These are phyloP conservation scores for Pao palembangensis DNA, from an alignment of 2,113 vertebrate genomes.

Conservation along the genomic window DNA sequence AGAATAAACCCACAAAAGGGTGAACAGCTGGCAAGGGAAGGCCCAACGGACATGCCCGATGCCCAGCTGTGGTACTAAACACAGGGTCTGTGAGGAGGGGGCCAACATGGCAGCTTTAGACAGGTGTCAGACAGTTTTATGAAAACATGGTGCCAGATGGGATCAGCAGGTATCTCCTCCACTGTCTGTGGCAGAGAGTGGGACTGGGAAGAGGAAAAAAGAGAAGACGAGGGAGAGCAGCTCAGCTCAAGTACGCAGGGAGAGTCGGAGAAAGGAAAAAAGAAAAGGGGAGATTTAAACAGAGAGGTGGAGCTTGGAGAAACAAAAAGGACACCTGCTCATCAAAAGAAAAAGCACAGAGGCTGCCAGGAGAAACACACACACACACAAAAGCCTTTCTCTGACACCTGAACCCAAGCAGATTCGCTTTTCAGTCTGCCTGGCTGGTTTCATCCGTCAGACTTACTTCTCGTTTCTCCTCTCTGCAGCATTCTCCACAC, in stretches of 20 bases:
- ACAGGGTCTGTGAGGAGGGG: slow-evolving; percentile 5
- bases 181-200: slow-evolving; percentile 4
- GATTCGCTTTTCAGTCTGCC: slow-evolving; percentile 7
- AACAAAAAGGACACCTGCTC: slow-evolving; percentile 51
- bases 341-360: slow-evolving; percentile 24
- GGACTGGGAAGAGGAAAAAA: background rate
- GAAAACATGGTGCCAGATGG: slow-evolving; percentile 41
- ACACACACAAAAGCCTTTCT: background rate
- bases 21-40: slow-evolving; percentile 48
- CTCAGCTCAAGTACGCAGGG: slow-evolving; percentile 41
- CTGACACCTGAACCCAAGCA: background rate
- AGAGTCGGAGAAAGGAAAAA: background rate
- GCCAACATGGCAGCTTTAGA: slow-evolving; percentile 23
- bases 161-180: slow-evolving; percentile 46
- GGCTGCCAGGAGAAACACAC: background rate
- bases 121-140: slow-evolving; percentile 37
- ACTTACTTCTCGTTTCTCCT: slow-evolving; percentile 8
- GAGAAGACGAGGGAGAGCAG: slow-evolving; percentile 38
- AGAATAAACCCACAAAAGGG: slow-evolving; percentile 34
- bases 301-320: slow-evolving; percentile 17
- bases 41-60: slow-evolving; percentile 27
- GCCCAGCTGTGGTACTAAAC: slow-evolving; percentile 57
- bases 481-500: background rate
- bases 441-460: slow-evolving; percentile 15
- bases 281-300: too few species aligned